These are phyloP conservation scores for Arctocebus calabarensis DNA, from an alignment of 2,797 vertebrate species.

Conservation along the genomic window DNA sequence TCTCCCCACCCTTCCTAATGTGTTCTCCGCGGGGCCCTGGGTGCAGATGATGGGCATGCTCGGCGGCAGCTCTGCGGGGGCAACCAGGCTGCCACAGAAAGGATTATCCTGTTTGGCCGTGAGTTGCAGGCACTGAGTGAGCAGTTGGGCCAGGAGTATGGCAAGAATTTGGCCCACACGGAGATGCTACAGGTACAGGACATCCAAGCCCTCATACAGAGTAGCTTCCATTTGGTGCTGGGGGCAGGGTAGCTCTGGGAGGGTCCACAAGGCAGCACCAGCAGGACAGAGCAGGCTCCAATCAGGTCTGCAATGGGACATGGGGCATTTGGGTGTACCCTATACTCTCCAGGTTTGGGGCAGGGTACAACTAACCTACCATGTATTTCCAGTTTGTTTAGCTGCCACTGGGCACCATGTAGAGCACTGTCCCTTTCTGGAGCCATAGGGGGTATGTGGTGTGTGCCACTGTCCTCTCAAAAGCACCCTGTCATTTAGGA, in stretches of 20 bases:
- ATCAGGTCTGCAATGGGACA: neutral
- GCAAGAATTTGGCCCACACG: slow-evolving; percentile 95
- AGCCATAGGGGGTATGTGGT: neutral
- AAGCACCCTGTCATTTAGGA: slow-evolving; percentile 89
- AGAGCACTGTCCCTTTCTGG: neutral
- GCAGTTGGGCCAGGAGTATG: slow-evolving; percentile 95
- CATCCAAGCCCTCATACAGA: neutral
- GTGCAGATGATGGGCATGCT: slow-evolving; percentile 92
- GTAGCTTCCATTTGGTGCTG: neutral
- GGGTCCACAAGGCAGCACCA: neutral
- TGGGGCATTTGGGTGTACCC: neutral
- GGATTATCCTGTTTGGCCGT: slow-evolving; percentile 98
- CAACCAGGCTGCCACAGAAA: slow-evolving; percentile 97
- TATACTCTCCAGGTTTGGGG: neutral
- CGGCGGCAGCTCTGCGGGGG: slow-evolving; percentile 96
- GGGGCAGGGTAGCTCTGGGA: slow-evolving; percentile 5
- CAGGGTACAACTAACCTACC: neutral
- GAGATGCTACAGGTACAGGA: slow-evolving; percentile 96
- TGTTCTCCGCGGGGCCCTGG: slow-evolving; percentile 66
- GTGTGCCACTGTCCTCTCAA: slow-evolving; percentile 4
- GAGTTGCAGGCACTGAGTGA: slow-evolving; percentile 97
- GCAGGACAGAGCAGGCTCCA: neutral
- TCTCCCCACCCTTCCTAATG: slow-evolving; percentile 30
- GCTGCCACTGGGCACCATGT: neutral
- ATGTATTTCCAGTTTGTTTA: neutral